phyloP scores from a whole-genome alignment of 2,888 invertebrate species.

The Eupithecia pulchellata region DNA sequence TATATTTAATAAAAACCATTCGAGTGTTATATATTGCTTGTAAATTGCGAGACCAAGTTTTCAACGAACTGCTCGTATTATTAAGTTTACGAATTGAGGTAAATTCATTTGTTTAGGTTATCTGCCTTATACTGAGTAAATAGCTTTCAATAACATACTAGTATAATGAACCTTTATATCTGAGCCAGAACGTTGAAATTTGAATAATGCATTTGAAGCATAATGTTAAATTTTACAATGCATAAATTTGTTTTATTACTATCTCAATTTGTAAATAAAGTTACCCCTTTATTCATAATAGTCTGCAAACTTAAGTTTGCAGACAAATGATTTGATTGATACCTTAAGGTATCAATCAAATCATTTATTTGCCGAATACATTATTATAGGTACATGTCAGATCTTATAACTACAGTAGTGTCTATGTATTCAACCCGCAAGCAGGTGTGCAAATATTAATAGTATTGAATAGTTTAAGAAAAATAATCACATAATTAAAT shows the following conservation, averaged over 20 bases:
- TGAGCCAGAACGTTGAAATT: background rate
- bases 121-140: background rate
- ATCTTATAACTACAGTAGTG: too few relatives aligned
- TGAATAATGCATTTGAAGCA: background rate
- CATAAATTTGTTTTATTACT: slow-evolving; percentile 1
- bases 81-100: background rate
- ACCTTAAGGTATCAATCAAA: too few relatives aligned
- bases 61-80: background rate
- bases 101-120: slow-evolving; percentile 1
- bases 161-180: background rate
- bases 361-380: too few relatives aligned
- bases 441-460: too few relatives aligned
- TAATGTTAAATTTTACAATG: background rate
- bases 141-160: background rate
- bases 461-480: too few relatives aligned
- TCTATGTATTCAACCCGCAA: too few relatives aligned
- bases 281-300: too few relatives aligned
- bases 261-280: background rate
- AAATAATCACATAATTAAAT: too few relatives aligned
- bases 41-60: background rate
- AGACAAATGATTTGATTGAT: too few relatives aligned
- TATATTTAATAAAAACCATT: background rate
- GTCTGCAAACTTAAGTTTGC: too few relatives aligned
- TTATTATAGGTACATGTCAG: too few relatives aligned
- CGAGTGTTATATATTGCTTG: background rate